phyloP scores from a whole-genome alignment of 2,888 invertebrate genomes.

The Adineta ricciae region DNA sequence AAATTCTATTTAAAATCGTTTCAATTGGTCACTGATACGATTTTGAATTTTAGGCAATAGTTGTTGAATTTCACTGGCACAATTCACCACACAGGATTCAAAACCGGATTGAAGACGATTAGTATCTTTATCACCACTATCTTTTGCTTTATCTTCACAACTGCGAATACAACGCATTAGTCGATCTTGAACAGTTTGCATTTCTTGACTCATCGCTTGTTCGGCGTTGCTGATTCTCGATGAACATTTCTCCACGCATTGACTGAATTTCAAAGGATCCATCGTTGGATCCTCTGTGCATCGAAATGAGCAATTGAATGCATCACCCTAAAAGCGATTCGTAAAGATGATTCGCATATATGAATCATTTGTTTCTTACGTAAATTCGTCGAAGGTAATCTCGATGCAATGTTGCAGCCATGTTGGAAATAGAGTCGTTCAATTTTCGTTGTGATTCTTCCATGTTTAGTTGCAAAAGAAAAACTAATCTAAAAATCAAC shows the following conservation, averaged over 20 bases:
- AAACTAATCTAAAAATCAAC: neutral
- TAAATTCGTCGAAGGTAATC: constrained; percentile 11
- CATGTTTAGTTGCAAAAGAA: neutral
- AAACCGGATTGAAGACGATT: neutral
- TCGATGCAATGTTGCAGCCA: neutral
- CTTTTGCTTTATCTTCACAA: constrained; percentile 17
- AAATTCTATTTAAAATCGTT: neutral
- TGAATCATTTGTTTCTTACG: neutral
- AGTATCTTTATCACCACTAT: neutral
- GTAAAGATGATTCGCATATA: neutral
- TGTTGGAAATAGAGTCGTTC: neutral
- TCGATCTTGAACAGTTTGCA: neutral
- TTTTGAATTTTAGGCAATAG: neutral
- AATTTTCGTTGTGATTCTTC: constrained; percentile 21
- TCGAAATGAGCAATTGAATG: constrained; percentile 1
- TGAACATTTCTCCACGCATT: constrained; percentile 10
- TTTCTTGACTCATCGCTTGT: neutral
- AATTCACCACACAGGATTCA: neutral
- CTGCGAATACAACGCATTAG: neutral
- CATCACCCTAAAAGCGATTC: neutral
- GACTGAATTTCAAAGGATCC: neutral
- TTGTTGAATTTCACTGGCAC: constrained; percentile 1
- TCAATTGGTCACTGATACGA: neutral
- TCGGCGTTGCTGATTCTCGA: neutral
- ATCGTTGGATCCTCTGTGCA: neutral